Evolutionary conservation across 1,140 invertebrate genomes (phyloP).

Genomic region (Drosophila orena): DNA sequence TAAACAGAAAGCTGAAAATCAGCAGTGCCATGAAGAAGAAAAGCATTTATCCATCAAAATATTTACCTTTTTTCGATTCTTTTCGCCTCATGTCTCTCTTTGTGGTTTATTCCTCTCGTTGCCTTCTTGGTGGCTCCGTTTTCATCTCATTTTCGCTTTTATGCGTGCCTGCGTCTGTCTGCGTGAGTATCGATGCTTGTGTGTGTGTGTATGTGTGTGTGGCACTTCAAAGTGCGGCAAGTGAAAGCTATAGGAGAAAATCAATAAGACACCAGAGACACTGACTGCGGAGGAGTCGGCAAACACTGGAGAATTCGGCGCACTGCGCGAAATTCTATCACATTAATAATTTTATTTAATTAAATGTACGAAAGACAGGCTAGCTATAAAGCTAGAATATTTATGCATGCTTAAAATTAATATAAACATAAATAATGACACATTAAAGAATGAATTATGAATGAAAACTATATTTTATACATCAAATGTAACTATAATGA

Average conservation of each 20-base stretch:
- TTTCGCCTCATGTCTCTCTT: conserved; percentile 33
- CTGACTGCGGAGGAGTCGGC: conserved; percentile 12
- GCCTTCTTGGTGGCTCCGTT: conserved; percentile 18
- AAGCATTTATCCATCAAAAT: conserved; percentile 70
- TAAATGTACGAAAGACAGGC: no score
- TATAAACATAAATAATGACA: no score
- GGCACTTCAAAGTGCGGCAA: conserved; percentile 57
- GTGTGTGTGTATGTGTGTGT: conserved; percentile 28
- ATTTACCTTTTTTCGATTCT: conserved; percentile 62
- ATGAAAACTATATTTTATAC: no score
- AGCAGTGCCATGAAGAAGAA: neutral
- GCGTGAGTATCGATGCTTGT: conserved; percentile 20
- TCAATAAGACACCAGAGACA: conserved; percentile 74
- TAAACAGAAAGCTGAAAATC: neutral
- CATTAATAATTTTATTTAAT: no score
- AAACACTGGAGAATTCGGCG: conserved; percentile 17
- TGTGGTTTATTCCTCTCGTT: conserved; percentile 12
- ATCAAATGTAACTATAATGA: no score
- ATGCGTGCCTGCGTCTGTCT: conserved; percentile 5
- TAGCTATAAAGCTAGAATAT: no score
- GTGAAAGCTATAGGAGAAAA: conserved; percentile 68
- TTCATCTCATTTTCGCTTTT: conserved; percentile 28
- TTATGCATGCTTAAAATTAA: no score
- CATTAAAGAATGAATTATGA: no score
- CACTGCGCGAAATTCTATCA: neutral